Evolutionary conservation across 1,140 invertebrate genomes (phyloP).

Genomic region (Caenorhabditis remanei): DNA sequence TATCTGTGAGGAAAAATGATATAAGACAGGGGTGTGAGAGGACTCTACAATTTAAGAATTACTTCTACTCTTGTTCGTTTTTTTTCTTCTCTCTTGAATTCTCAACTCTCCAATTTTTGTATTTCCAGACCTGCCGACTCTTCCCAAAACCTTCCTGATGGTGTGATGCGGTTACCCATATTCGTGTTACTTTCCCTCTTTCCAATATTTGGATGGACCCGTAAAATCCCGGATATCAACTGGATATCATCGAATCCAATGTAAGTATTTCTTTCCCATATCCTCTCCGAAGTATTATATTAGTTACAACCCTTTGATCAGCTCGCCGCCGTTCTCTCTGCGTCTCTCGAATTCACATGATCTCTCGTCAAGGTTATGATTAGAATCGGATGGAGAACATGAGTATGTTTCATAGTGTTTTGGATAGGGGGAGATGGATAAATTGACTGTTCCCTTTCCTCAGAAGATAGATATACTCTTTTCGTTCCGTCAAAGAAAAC

Average conservation of each 20-base stretch:
- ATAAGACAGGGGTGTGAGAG: too few species aligned
- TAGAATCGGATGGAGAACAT: slow-evolving; percentile 25
- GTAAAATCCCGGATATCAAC: slow-evolving; percentile 60
- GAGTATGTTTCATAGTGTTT: slow-evolving; percentile 50
- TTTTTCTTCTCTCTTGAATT: background rate
- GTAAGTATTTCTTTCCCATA: slow-evolving; percentile 46
- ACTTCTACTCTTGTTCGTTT: background rate
- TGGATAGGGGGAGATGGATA: background rate
- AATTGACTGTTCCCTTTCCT: slow-evolving; percentile 18
- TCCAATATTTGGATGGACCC: background rate
- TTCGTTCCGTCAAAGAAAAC: slow-evolving; percentile 52
- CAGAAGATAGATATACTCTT: slow-evolving; percentile 52
- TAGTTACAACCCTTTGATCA: slow-evolving; percentile 33
- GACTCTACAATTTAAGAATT: too few species aligned
- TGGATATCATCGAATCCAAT: slow-evolving; percentile 63
- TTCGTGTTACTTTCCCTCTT: slow-evolving; percentile 42
- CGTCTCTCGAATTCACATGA: background rate
- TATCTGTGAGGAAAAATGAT: too few species aligned
- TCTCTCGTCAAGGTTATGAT: slow-evolving; percentile 14
- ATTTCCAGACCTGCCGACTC: background rate
- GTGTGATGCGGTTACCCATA: slow-evolving; percentile 23
- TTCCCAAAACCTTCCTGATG: slow-evolving; percentile 44
- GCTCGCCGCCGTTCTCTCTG: slow-evolving; percentile 31
- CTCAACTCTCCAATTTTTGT: background rate
- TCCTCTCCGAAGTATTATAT: background rate